phyloP scores from a whole-genome alignment of 2,113 vertebrate genomes.

The Aplodontia rufa region DNA sequence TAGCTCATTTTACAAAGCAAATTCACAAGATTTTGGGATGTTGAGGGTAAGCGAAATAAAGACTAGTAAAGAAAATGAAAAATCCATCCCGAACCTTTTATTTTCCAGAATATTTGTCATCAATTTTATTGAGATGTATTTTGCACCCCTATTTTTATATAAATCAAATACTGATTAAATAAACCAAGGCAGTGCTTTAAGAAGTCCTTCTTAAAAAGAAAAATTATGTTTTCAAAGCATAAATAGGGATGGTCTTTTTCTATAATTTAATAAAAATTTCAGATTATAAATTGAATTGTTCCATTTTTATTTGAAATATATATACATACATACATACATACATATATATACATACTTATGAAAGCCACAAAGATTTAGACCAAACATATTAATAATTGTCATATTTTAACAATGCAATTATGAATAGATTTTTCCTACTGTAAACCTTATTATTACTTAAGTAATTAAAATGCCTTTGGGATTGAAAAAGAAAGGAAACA shows the following conservation, averaged over 20 bases:
- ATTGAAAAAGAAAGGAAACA: conserved; percentile 9
- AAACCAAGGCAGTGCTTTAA: too few relatives aligned
- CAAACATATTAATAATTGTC: background rate
- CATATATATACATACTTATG: background rate
- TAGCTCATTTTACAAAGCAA: background rate
- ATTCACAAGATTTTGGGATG: background rate
- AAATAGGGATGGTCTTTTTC: background rate
- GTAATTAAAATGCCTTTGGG: background rate
- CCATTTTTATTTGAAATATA: background rate
- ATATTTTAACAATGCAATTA: background rate
- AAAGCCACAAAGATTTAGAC: background rate
- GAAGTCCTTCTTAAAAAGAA: too few relatives aligned
- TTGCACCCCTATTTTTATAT: background rate
- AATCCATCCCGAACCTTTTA: background rate
- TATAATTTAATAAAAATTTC: background rate
- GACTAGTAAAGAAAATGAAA: background rate
- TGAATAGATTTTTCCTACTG: background rate
- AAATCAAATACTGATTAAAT: background rate
- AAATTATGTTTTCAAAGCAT: background rate
- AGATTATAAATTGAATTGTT: background rate
- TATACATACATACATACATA: background rate
- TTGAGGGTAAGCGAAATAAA: background rate
- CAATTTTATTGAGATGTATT: background rate
- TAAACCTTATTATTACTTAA: background rate
- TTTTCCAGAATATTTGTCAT: background rate